A percentile compares a stretch with the other conserved stretches of the same genome.
These are phyloP conservation scores for Whitmania pigra DNA, from an alignment of 1,140 invertebrate genomes.

Conservation along the genomic window DNA sequence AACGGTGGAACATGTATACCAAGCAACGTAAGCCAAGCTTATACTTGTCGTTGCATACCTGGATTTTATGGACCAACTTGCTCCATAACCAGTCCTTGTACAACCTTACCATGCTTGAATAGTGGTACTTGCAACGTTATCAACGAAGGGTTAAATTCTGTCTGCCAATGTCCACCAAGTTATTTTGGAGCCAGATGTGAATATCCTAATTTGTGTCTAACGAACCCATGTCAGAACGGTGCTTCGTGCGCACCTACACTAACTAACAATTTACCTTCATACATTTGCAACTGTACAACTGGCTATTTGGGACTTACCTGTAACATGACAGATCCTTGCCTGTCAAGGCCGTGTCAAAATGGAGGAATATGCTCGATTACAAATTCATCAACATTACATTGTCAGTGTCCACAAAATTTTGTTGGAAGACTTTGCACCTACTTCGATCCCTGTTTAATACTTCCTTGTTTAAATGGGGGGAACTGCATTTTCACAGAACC, in stretches of 20 bases:
- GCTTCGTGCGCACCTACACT: slow-evolving; percentile 56
- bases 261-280: slow-evolving; percentile 41
- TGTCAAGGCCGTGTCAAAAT: slow-evolving; percentile 12
- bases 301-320: slow-evolving; percentile 30
- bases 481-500: slow-evolving; percentile 20
- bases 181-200: slow-evolving; percentile 16
- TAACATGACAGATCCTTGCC: slow-evolving; percentile 26
- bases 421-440: slow-evolving; percentile 17
- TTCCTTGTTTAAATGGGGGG: slow-evolving; percentile 24
- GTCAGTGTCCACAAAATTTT: slow-evolving; percentile 22
- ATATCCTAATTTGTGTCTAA: not conserved
- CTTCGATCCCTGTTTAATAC: slow-evolving; percentile 24
- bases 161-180: slow-evolving; percentile 5
- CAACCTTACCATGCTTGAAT: slow-evolving; percentile 15
- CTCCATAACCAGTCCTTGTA: slow-evolving; percentile 2
- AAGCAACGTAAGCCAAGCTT: slow-evolving; percentile 19
- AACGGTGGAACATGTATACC: slow-evolving; percentile 29
- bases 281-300: slow-evolving; percentile 29
- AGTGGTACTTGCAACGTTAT: slow-evolving; percentile 3
- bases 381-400: slow-evolving; percentile 23
- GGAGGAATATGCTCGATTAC: not conserved
- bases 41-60: slow-evolving; percentile 34
- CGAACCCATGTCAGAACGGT: slow-evolving; percentile 21
- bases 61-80: slow-evolving; percentile 26
- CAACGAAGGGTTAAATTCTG: not conserved